phyloP scores from a whole-genome alignment of 2,797 vertebrate species.

The Lacerta agilis region DNA sequence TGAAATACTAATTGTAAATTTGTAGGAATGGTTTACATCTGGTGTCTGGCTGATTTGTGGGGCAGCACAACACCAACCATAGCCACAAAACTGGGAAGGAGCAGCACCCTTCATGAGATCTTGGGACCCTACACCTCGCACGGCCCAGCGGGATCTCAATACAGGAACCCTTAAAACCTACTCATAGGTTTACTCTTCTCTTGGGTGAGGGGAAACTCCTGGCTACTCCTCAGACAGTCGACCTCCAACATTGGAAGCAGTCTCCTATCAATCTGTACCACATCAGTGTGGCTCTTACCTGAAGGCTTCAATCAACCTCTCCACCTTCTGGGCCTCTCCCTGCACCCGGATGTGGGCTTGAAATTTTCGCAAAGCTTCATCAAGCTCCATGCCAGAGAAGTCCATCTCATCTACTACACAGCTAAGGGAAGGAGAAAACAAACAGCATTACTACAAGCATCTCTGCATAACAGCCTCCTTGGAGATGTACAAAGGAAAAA shows the following conservation, averaged over 20 bases:
- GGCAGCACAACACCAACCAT: too few species aligned
- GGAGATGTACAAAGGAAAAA: background rate
- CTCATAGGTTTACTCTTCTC: background rate
- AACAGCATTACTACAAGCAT: background rate
- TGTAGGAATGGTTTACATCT: too few species aligned
- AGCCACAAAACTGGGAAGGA: too few species aligned
- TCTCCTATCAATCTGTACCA: background rate
- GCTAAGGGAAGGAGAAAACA: constrained; percentile 64
- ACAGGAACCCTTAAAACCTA: too few species aligned
- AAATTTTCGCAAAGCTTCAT: constrained; percentile 84
- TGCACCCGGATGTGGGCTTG: constrained; percentile 85
- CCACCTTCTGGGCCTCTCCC: constrained; percentile 85
- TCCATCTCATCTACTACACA: constrained; percentile 87
- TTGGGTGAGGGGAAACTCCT: background rate
- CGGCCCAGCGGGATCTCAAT: too few species aligned
- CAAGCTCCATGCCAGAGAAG: constrained; percentile 84
- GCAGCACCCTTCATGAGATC: too few species aligned
- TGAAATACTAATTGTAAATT: too few species aligned
- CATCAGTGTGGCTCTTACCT: constrained; percentile 70
- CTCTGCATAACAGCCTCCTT: fast-evolving
- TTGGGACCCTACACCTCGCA: too few species aligned
- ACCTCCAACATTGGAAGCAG: background rate
- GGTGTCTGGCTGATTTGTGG: too few species aligned
- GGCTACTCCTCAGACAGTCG: background rate
- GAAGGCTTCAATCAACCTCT: constrained; percentile 85